These are phyloP conservation scores for Brachystomella parvula DNA, from an alignment of 1,140 invertebrate species.

Conservation along the genomic window DNA sequence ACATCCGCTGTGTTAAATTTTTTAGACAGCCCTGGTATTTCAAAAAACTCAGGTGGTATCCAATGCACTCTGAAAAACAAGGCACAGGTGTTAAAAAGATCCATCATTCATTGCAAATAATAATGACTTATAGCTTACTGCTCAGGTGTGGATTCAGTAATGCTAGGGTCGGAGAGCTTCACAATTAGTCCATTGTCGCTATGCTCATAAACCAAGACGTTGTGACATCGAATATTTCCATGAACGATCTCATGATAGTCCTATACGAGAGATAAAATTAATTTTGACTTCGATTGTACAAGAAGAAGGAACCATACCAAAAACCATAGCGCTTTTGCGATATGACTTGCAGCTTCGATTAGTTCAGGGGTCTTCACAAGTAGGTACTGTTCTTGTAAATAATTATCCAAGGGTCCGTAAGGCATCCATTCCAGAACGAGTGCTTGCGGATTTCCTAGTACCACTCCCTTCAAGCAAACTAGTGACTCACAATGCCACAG, in stretches of 20 bases:
- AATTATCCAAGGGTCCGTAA: constrained; percentile 65
- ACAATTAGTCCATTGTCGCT: constrained; percentile 60
- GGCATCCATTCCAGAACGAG: constrained; percentile 71
- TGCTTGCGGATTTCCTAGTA: constrained; percentile 62
- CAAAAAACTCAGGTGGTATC: constrained; percentile 71
- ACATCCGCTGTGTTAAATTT: constrained; percentile 62
- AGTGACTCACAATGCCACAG: constrained; percentile 63
- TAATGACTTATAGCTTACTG: constrained; percentile 52
- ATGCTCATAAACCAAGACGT: constrained; percentile 63
- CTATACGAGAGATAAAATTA: constrained; percentile 41
- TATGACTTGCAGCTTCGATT: constrained; percentile 51
- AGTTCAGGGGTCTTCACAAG: constrained; percentile 59
- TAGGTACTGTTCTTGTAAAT: constrained; percentile 40
- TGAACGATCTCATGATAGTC: constrained; percentile 70
- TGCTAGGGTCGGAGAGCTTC: constrained; percentile 70
- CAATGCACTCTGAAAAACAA: constrained; percentile 62
- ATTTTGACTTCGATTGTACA: neutral
- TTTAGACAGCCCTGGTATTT: constrained; percentile 56
- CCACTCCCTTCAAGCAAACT: constrained; percentile 65
- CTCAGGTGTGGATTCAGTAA: constrained; percentile 48
- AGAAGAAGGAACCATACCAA: constrained; percentile 22
- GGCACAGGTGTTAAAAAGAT: constrained; percentile 17
- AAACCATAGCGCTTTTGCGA: constrained; percentile 37
- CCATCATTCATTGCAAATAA: constrained; percentile 19
- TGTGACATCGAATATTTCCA: constrained; percentile 76